These are phyloP conservation scores for Antitype chi DNA, from an alignment of 2,888 invertebrate genomes.

Conservation along the genomic window DNA sequence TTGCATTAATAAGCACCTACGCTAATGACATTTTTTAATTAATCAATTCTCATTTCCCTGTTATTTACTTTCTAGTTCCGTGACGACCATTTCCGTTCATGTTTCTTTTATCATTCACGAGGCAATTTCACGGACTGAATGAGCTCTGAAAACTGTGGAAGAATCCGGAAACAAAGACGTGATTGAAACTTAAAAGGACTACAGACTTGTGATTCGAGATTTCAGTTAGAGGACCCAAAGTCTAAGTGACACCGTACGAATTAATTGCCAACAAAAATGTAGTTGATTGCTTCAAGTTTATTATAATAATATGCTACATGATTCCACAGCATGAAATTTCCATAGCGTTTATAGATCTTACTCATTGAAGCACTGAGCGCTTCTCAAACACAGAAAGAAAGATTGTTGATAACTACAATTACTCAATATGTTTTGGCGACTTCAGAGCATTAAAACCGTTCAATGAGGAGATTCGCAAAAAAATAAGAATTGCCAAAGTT, in stretches of 20 bases:
- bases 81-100: slow-evolving; percentile 8
- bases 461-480: not conserved
- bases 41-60: slow-evolving; percentile 9
- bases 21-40: slow-evolving; percentile 18
- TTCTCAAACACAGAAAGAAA: not conserved
- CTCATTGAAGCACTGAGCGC: not conserved
- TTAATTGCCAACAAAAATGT: not conserved
- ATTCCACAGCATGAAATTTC: not conserved
- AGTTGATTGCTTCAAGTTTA: too few relatives aligned
- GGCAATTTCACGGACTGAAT: not conserved
- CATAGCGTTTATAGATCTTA: not conserved
- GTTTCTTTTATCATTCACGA: slow-evolving; percentile 25
- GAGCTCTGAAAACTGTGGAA: not conserved
- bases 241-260: not conserved
- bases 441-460: not conserved
- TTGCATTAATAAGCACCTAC: not conserved
- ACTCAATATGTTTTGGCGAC: not conserved
- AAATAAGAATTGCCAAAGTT: not conserved
- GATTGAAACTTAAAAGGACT: not conserved
- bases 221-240: not conserved
- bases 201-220: too few relatives aligned
- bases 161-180: not conserved
- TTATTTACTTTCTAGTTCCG: slow-evolving; percentile 13
- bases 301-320: too few relatives aligned
- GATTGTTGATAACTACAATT: not conserved